Base-by-base conservation (phyloP, 2,888 invertebrate genomes). In the Bugulina stolonifera region DNA sequence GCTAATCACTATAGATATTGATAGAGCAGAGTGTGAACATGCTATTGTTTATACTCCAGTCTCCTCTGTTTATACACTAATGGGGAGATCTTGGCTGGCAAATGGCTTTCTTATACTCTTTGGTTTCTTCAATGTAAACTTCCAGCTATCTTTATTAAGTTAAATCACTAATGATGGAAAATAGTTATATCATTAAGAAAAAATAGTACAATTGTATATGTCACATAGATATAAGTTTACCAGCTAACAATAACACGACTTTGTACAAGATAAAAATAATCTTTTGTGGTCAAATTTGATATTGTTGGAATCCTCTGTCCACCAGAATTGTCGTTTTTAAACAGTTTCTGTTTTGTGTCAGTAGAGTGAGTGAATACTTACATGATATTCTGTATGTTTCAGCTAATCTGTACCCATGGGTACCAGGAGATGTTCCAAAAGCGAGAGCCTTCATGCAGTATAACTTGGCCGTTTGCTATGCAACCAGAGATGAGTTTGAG, bases 391-490 rank as follows among this genome's bases (percentile, higher is more conserved):
- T 18, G 55, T 43, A 72, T 22, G 27, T 74, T 73, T 14, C 75
- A 82, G 81, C 79, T 71, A 77, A 79, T 14, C 76, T 80, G 72
- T 78, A 78, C 69, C 76, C 79, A 3, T 89, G 90, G 90, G 88
- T 87, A 77, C 90, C 90, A 0, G 83, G 86, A 75, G 89, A 89
- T 54, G 78, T 89, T 55, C 85, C 87, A 35, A 89, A 89, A 23
- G 91, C 90, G 0, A 88, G 89, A 78, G 89, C 89, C n/a, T 88
- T 91, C 34, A 87, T 91, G 79, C 89, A 90, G 75, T 92, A 92
- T 79, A 92, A 93, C 84, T 86, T 92, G 75, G 91, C 91, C 2
- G 90, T 91, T 1, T 89, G 90, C 10, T 89, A 91, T 80, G 89
- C 91, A 22, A 86, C 91, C 64, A 87, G 90, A 73, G 91, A 91